A percentile compares a stretch with the other conserved stretches of the same genome.
Evolutionary conservation across 2,888 invertebrate genomes (phyloP).

Genomic region (Lamellibrachia columna): DNA sequence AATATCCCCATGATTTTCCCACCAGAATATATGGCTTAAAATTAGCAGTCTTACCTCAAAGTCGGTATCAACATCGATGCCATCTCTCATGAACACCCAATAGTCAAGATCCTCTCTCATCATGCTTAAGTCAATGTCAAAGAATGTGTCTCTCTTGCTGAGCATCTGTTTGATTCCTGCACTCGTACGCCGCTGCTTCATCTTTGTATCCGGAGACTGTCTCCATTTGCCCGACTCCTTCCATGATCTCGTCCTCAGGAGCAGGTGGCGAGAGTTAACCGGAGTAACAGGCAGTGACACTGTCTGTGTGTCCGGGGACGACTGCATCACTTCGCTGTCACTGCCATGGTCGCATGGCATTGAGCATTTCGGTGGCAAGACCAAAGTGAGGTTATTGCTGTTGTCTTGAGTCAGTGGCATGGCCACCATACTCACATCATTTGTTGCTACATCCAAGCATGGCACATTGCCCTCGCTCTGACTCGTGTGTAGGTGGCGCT

Average conservation of each 20-base stretch:
- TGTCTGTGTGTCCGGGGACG: not conserved
- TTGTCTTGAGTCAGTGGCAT: not conserved
- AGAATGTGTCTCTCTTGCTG: not conserved
- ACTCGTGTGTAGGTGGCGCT: not conserved
- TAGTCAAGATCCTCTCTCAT: not conserved
- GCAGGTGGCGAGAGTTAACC: not conserved
- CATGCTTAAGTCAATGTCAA: not conserved
- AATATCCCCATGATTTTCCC: too few species aligned
- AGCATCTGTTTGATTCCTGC: not conserved
- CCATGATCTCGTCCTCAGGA: not conserved
- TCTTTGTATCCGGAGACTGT: not conserved
- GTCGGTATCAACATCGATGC: not conserved
- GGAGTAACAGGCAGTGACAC: not conserved
- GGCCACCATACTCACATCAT: not conserved
- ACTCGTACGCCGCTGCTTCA: not conserved
- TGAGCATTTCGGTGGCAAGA: not conserved
- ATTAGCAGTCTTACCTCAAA: not conserved
- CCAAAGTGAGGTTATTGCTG: not conserved
- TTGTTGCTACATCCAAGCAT: not conserved
- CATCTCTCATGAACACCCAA: not conserved
- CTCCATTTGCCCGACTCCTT: not conserved
- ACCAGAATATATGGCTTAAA: not conserved
- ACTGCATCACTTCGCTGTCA: conserved; percentile 4
- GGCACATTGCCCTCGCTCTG: not conserved
- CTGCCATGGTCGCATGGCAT: not conserved